Evolutionary conservation across 1,140 invertebrate species (phyloP).

Genomic region (Penaeus indicus): DNA sequence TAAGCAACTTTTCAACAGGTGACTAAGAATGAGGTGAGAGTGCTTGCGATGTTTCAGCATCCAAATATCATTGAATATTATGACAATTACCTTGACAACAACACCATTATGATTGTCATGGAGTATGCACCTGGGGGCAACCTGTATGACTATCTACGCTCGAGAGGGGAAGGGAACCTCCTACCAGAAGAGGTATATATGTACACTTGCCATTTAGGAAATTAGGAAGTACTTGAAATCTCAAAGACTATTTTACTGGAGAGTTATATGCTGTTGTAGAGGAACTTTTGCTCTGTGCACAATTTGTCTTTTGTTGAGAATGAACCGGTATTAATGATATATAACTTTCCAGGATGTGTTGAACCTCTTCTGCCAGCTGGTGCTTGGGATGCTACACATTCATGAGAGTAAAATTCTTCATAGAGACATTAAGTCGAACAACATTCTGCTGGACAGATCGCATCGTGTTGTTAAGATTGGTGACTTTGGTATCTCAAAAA

Average conservation of each 20-base stretch:
- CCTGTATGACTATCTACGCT: slow-evolving; percentile 79
- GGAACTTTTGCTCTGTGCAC: too few species aligned
- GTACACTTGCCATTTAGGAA: too few species aligned
- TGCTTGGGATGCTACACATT: slow-evolving; percentile 81
- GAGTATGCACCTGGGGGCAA: slow-evolving; percentile 87
- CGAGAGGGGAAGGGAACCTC: slow-evolving; percentile 45
- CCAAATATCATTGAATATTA: slow-evolving; percentile 87
- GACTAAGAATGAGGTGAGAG: slow-evolving; percentile 78
- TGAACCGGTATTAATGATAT: slow-evolving; percentile 22
- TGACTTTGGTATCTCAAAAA: slow-evolving; percentile 84
- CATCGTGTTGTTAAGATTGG: slow-evolving; percentile 80
- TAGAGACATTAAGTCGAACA: slow-evolving; percentile 83
- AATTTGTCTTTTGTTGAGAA: background rate
- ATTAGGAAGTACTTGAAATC: background rate
- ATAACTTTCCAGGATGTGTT: slow-evolving; percentile 71
- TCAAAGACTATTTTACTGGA: slow-evolving; percentile 64
- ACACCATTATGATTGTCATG: slow-evolving; percentile 85
- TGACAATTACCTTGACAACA: slow-evolving; percentile 80
- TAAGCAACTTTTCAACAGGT: slow-evolving; percentile 35
- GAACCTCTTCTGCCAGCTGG: slow-evolving; percentile 76
- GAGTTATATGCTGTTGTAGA: slow-evolving; percentile 38
- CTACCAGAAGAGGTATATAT: slow-evolving; percentile 58
- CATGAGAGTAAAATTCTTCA: slow-evolving; percentile 81
- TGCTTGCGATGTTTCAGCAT: slow-evolving; percentile 83
- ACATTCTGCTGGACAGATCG: slow-evolving; percentile 79